phyloP scores from a whole-genome alignment of 2,113 vertebrate species.

The Daboia siamensis region DNA sequence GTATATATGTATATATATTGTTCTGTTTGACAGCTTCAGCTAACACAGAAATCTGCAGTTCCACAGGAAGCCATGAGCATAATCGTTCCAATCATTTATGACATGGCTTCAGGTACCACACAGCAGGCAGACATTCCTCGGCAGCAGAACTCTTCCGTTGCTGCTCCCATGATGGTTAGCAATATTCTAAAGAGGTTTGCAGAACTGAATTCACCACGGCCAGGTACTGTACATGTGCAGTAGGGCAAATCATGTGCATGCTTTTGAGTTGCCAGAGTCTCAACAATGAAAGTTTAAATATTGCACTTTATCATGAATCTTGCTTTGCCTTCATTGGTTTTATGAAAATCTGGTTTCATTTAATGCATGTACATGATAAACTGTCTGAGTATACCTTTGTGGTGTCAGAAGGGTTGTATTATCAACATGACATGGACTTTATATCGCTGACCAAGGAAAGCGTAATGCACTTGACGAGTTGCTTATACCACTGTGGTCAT shows the following conservation, averaged over 20 bases:
- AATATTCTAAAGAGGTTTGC: constrained; percentile 98
- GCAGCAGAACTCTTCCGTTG: constrained; percentile 95
- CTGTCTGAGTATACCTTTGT: constrained; percentile 53
- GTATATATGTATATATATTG: constrained; percentile 12
- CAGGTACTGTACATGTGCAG: constrained; percentile 80
- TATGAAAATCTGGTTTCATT: constrained; percentile 37
- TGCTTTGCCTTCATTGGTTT: constrained; percentile 38
- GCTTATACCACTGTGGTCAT: constrained; percentile 10
- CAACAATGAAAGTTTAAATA: constrained; percentile 32
- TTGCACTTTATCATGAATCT: constrained; percentile 42
- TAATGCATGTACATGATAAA: constrained; percentile 54
- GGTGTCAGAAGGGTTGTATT: constrained; percentile 61
- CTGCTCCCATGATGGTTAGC: constrained; percentile 95
- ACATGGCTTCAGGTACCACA: constrained; percentile 96
- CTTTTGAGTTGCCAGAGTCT: constrained; percentile 5
- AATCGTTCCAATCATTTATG: constrained; percentile 98
- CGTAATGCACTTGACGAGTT: constrained; percentile 24
- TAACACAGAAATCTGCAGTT: constrained; percentile 92
- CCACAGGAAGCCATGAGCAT: constrained; percentile 92
- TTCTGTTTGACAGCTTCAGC: constrained; percentile 81
- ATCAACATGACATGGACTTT: constrained; percentile 54
- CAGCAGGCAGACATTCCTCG: constrained; percentile 98
- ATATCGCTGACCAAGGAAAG: constrained; percentile 32
- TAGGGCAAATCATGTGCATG: constrained; percentile 63
- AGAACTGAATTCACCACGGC: constrained; percentile 92